Evolutionary conservation across 2,888 invertebrate species (phyloP), one percentile per base, ranked within the genome.

Genomic region (Euproctis similis): DNA sequence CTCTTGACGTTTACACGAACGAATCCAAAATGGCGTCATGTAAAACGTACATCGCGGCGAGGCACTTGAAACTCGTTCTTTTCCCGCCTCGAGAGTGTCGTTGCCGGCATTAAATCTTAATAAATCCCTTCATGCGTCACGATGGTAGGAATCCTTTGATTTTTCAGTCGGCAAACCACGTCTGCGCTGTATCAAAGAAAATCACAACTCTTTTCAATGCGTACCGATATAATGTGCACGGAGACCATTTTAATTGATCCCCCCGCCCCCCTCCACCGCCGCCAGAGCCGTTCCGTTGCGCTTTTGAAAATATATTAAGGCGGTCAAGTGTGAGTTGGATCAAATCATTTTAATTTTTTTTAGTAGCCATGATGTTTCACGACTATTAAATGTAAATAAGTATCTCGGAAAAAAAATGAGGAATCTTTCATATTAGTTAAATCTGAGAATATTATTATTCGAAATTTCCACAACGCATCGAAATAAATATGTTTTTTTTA

Each of bases 171-270:
- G 81, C 74, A 82, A 82, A 81, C 82, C 76, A 67, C 76, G 78
- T 72, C 81, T 78, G 68, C n/a, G n/a, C 73, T 63, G 62, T 80
- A 77, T 81, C 82, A 82, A 84, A 84, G 81, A 78, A 82, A 76
- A 75, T 81, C 80, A 81, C 75, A 84, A 84, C 82, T 84, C 82
- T 84, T 82, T 84, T 82, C 78, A 82, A 78, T 81, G 82, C 73
- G 65, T 74, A 69, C 75, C 81, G 80, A 84, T 82, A 81, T 73
- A 81, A 81, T 75, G 76, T 72, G 63, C 70, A 70, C 72, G 71
- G 70, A 75, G 62, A 66, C 66, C 68, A 66, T 65, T 68, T 65
- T 78, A 80, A 81, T 78, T 81, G 78, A 81, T 77, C 76, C 71
- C 62, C 67, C 65, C 57, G 47, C 54, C 54, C 55, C 58, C 59